Evolutionary conservation across 2,888 invertebrate species (phyloP).

Genomic region (Hydraecia micacea): DNA sequence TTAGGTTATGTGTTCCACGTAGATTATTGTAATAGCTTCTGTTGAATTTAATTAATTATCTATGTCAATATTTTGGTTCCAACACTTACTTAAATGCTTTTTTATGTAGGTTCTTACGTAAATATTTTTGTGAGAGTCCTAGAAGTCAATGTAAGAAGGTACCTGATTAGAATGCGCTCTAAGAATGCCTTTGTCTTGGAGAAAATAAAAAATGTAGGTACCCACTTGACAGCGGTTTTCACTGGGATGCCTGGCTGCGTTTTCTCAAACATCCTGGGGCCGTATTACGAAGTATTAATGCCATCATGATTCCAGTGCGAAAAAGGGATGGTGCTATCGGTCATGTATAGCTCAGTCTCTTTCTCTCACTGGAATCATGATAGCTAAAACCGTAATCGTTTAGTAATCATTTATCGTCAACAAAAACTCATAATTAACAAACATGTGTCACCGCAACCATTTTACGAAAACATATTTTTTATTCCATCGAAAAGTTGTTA

Average conservation of each 20-base stretch:
- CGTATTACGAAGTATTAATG: no score
- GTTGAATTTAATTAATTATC: not conserved
- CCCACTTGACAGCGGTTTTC: not conserved
- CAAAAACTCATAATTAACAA: conserved; percentile 36
- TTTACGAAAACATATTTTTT: conserved; percentile 46
- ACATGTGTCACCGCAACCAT: conserved; percentile 36
- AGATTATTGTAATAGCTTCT: not conserved
- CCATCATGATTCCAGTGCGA: no score
- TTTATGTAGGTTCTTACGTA: no score
- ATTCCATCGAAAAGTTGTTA: conserved; percentile 52
- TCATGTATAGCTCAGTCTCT: no score
- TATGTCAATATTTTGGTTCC: not conserved
- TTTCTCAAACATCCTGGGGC: no score
- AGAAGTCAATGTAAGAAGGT: not conserved
- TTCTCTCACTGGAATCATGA: no score
- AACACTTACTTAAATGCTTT: not conserved
- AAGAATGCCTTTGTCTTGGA: not conserved
- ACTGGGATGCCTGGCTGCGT: not conserved
- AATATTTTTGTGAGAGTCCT: not conserved
- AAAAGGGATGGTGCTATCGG: no score
- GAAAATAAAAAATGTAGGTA: not conserved
- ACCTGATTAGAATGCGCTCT: not conserved
- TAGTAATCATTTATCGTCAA: conserved; percentile 1
- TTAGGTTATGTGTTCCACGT: not conserved
- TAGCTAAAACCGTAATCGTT: no score